Percentiles rank a stretch among this genome's conserved stretches.
Conservation (phyloP, 1,140 invertebrate genomes). For the Lysiphlebus fabarum region DNA sequence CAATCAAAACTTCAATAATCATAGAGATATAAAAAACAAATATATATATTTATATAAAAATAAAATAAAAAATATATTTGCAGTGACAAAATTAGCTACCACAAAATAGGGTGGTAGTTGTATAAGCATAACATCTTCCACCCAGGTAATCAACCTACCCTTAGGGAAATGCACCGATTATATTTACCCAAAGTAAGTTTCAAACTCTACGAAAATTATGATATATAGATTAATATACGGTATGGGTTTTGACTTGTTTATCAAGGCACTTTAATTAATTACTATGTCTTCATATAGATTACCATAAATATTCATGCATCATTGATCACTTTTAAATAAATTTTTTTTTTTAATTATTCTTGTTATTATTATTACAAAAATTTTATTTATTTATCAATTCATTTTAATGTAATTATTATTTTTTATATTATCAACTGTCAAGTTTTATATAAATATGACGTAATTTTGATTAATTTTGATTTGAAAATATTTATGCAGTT, state of each 20-base stretch:
- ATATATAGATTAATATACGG: slow-evolving; percentile 7
- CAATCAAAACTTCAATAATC: no score
- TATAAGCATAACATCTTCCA: neutral
- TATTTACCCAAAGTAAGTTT: slow-evolving; percentile 36
- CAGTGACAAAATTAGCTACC: no score
- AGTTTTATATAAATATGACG: no score
- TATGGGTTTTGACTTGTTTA: slow-evolving; percentile 27
- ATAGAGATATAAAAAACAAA: no score
- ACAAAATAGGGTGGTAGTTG: no score
- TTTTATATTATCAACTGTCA: neutral
- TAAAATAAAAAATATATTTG: no score
- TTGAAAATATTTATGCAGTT: no score
- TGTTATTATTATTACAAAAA: no score
- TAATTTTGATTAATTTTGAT: no score
- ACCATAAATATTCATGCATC: neutral
- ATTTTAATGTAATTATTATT: neutral
- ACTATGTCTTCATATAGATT: slow-evolving; percentile 35
- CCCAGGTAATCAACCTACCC: slow-evolving; percentile 19
- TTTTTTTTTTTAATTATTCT: neutral
- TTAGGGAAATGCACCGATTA: slow-evolving; percentile 36
- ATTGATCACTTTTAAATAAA: neutral
- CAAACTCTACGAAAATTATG: slow-evolving; percentile 16
- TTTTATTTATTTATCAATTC: no score
- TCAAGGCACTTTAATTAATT: slow-evolving; percentile 43
- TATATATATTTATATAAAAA: no score